phyloP scores from a whole-genome alignment of 2,113 vertebrate species.

The Egretta garzetta region DNA sequence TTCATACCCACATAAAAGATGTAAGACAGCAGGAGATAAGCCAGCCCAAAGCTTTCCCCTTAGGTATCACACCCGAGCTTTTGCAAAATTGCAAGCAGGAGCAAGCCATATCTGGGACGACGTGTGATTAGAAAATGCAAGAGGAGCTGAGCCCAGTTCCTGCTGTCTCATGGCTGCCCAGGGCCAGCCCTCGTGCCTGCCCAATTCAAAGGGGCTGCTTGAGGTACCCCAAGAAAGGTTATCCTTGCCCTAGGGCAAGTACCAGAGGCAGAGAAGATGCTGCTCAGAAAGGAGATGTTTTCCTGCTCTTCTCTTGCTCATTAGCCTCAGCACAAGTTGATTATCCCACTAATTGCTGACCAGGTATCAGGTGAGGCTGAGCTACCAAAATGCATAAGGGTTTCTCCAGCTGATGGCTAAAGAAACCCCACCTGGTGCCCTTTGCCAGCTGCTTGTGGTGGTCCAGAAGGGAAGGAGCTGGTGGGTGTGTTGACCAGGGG shows the following conservation, averaged over 20 bases:
- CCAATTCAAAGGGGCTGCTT: neutral
- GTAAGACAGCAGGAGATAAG: neutral
- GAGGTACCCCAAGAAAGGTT: neutral
- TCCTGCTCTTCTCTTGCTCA: neutral
- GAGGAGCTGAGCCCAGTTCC: neutral
- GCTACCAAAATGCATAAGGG: neutral
- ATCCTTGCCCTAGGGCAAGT: too few species aligned
- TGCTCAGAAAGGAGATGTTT: neutral
- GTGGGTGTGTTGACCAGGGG: accelerated
- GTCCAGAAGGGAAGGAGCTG: neutral
- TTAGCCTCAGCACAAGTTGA: neutral
- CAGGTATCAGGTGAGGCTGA: neutral
- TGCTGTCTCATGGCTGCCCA: neutral
- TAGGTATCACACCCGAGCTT: neutral
- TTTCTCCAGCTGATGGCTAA: neutral
- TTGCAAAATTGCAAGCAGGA: neutral
- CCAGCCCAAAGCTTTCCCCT: neutral
- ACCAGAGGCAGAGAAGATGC: neutral
- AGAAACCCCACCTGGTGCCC: neutral
- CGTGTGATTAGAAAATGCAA: neutral
- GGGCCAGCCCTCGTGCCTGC: neutral
- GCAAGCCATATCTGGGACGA: neutral
- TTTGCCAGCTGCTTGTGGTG: neutral
- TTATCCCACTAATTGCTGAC: neutral
- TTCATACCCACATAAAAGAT: neutral